Percentiles rank a stretch among this genome's conserved stretches.
phyloP scores from a whole-genome alignment of 2,113 vertebrate genomes.

The Seriola quinqueradiata region DNA sequence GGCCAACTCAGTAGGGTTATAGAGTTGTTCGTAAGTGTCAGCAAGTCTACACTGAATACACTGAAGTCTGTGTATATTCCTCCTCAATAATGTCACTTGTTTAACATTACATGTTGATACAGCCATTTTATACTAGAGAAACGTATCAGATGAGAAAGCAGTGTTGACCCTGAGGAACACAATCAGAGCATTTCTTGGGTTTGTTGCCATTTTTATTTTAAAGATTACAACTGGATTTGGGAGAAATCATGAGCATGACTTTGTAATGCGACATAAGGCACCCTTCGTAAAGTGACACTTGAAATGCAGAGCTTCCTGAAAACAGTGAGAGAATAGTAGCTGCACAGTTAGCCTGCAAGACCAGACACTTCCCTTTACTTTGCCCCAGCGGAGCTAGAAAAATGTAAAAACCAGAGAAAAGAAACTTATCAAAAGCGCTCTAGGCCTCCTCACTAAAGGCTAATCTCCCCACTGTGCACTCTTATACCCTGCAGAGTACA shows the following conservation, averaged over 20 bases:
- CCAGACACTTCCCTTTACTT: neutral
- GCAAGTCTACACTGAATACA: too few species aligned
- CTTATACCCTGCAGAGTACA: constrained; percentile 35
- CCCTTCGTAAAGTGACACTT: neutral
- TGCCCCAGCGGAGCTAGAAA: constrained; percentile 1
- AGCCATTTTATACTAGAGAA: too few species aligned
- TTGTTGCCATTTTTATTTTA: neutral
- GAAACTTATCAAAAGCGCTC: constrained; percentile 28
- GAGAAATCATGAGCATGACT: neutral
- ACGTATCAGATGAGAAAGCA: too few species aligned
- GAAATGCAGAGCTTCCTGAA: neutral
- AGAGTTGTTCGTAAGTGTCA: too few species aligned
- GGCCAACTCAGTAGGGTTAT: too few species aligned
- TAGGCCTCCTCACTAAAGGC: constrained; percentile 24
- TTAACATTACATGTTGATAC: too few species aligned
- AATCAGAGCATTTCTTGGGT: neutral
- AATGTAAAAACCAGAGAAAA: constrained; percentile 35
- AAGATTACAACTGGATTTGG: neutral
- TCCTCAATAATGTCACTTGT: too few species aligned
- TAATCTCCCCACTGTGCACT: constrained; percentile 38
- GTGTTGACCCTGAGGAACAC: neutral
- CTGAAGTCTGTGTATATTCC: too few species aligned
- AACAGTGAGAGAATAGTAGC: neutral
- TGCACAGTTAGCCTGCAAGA: neutral
- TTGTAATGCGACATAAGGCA: neutral